phyloP scores from a whole-genome alignment of 1,140 invertebrate genomes.

The Heliconius hewitsoni region DNA sequence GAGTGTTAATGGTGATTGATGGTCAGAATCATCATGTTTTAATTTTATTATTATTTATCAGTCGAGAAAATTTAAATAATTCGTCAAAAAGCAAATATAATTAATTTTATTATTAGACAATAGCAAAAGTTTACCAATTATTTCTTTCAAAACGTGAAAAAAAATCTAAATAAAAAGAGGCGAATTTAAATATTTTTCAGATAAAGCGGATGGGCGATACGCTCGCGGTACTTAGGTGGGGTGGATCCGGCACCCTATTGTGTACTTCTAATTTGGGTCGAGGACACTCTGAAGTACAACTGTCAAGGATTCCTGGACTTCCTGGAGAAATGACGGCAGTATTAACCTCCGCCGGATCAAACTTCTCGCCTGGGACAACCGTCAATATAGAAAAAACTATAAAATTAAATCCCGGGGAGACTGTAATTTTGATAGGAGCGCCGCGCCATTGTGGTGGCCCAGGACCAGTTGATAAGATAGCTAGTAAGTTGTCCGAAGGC shows the following conservation, averaged over 20 bases:
- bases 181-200: constrained; percentile 43
- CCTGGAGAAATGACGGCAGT: constrained; percentile 66
- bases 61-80: too few species aligned
- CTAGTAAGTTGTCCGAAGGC: constrained; percentile 70
- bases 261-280: constrained; percentile 57
- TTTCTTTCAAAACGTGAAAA: neutral
- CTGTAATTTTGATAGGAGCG: constrained; percentile 58
- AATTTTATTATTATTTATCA: too few species aligned
- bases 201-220: constrained; percentile 60
- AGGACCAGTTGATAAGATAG: constrained; percentile 74
- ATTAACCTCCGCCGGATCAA: constrained; percentile 59
- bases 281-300: constrained; percentile 51
- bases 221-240: constrained; percentile 64
- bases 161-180: neutral
- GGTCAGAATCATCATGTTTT: too few species aligned
- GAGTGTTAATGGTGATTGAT: too few species aligned
- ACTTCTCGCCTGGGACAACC: constrained; percentile 50
- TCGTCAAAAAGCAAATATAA: neutral
- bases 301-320: constrained; percentile 62
- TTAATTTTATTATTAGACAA: neutral
- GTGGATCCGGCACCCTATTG: constrained; percentile 58
- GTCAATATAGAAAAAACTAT: constrained; percentile 56
- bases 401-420: constrained; percentile 61
- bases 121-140: neutral
- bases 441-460: constrained; percentile 70